A percentile compares a stretch with the other conserved stretches of the same genome.
phyloP scores from a whole-genome alignment of 2,113 vertebrate genomes.

The Gila orcuttii region DNA sequence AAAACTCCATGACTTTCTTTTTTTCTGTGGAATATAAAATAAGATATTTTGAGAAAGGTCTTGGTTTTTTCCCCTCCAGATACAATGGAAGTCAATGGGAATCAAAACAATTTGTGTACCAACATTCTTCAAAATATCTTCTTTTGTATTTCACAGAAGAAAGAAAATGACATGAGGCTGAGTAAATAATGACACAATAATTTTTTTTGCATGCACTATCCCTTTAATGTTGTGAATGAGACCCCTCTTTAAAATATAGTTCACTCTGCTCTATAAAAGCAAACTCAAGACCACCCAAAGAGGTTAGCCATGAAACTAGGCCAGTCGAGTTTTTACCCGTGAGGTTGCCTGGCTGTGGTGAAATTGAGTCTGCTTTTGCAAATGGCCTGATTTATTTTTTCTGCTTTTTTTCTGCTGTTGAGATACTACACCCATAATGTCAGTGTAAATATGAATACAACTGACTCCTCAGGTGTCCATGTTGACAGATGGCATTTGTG shows the following conservation, averaged over 20 bases:
- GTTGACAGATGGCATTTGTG: slow-evolving; percentile 57
- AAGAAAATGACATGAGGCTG: background rate
- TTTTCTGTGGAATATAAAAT: too few species aligned
- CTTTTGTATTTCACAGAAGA: background rate
- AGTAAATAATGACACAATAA: background rate
- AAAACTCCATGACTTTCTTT: background rate
- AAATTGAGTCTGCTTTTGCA: background rate
- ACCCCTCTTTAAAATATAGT: background rate
- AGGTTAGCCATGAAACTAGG: slow-evolving; percentile 17
- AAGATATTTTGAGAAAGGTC: too few species aligned
- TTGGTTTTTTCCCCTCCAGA: background rate
- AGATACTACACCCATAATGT: background rate
- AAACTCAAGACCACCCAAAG: background rate
- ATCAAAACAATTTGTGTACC: background rate
- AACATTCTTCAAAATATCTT: background rate
- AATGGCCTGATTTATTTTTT: background rate
- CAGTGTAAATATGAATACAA: slow-evolving; percentile 11
- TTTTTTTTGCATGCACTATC: background rate
- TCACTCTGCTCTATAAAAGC: background rate
- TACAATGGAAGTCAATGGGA: background rate
- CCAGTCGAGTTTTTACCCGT: slow-evolving; percentile 6
- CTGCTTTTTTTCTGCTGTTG: background rate
- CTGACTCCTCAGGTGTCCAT: slow-evolving; percentile 49
- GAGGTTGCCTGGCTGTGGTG: background rate
- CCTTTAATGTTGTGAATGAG: background rate